These are phyloP conservation scores for Meles meles DNA, from an alignment of 2,113 vertebrate species.

Conservation along the genomic window DNA sequence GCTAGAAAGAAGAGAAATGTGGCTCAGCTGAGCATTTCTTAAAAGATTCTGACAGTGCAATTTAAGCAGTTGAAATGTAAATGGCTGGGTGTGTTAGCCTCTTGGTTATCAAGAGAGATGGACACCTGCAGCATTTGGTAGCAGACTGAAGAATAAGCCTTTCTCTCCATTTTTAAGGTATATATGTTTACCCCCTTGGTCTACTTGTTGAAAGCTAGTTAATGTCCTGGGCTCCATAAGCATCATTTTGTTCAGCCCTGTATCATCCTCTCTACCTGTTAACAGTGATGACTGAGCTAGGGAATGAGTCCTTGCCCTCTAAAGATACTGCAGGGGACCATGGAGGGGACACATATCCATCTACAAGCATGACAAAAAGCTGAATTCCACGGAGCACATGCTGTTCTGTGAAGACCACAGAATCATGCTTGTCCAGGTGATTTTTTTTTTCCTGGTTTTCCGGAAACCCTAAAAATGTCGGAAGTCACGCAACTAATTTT, in stretches of 20 bases:
- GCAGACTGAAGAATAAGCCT: background rate
- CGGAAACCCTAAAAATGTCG: background rate
- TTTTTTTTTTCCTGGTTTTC: background rate
- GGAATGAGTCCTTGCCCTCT: background rate
- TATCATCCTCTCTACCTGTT: background rate
- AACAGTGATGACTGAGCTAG: background rate
- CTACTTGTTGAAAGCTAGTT: background rate
- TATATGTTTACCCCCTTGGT: accelerated
- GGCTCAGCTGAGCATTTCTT: background rate
- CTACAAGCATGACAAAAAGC: background rate
- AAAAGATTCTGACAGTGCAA: background rate
- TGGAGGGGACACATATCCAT: accelerated
- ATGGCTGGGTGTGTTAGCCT: background rate
- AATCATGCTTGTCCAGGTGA: background rate
- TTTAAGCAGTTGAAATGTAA: background rate
- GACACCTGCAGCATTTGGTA: background rate
- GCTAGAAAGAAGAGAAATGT: background rate
- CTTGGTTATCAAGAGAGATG: background rate
- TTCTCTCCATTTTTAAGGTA: background rate
- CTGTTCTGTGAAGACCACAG: accelerated
- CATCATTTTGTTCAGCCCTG: background rate
- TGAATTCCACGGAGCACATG: accelerated
- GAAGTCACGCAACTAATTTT: too few species aligned
- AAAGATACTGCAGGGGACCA: too few species aligned
- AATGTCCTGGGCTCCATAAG: background rate